A percentile compares a stretch with the other conserved stretches of the same genome.
Conservation (phyloP, 2,888 invertebrate genomes). For the Eristalis arbustorum region DNA sequence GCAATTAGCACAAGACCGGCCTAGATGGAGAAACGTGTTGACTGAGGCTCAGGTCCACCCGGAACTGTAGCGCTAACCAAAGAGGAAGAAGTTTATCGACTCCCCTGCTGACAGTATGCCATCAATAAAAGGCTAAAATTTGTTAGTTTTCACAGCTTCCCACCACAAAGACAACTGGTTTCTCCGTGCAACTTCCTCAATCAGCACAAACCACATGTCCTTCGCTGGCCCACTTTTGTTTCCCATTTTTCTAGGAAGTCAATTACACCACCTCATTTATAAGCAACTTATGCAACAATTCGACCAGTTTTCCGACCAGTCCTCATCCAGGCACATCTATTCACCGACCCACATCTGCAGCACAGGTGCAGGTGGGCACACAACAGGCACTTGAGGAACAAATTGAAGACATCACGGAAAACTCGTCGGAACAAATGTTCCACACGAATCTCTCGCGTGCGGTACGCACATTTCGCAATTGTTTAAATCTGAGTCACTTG, state of each 20-base stretch:
- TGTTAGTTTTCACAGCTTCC: too few relatives aligned
- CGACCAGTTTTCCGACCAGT: conserved; percentile 4
- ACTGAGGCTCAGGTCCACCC: too few relatives aligned
- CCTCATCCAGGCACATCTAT: conserved; percentile 20
- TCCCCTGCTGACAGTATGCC: not conserved
- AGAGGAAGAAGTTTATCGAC: too few relatives aligned
- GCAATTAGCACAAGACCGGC: too few relatives aligned
- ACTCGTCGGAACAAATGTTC: conserved; percentile 13
- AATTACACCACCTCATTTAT: not conserved
- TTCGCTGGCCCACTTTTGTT: not conserved
- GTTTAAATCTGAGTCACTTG: not conserved
- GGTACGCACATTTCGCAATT: conserved; percentile 9
- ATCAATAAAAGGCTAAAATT: too few relatives aligned
- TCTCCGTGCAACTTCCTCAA: not conserved
- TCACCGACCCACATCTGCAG: not conserved
- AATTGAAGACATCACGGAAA: not conserved
- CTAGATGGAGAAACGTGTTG: too few relatives aligned
- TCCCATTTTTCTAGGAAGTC: not conserved
- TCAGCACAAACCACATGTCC: not conserved
- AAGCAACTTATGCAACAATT: conserved; percentile 15
- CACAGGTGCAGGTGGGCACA: not conserved
- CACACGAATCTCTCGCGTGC: not conserved
- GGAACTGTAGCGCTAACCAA: too few relatives aligned
- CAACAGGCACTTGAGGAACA: not conserved
- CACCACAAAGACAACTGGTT: not conserved